Conservation (phyloP, 2,113 vertebrate species). For the Charina bottae region DNA sequence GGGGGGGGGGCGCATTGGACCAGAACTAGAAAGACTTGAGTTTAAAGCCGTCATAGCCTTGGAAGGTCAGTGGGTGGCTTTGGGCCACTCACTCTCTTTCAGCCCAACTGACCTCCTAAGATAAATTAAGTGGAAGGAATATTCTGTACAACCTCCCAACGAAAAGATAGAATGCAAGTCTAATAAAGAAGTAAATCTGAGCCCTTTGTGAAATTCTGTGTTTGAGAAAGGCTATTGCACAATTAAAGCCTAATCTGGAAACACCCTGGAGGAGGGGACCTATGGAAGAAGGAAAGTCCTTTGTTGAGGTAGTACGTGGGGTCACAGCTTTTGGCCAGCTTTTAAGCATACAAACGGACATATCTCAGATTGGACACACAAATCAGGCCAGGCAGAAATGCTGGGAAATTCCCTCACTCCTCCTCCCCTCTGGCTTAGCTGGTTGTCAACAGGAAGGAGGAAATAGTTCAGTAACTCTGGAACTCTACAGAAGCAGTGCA, state of each 20-base stretch:
- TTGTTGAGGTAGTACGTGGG: background rate
- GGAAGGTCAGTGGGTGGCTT: background rate
- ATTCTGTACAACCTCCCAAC: background rate
- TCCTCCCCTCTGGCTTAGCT: background rate
- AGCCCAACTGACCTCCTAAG: background rate
- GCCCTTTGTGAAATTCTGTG: background rate
- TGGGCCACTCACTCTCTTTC: background rate
- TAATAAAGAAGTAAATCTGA: background rate
- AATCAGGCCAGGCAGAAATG: background rate
- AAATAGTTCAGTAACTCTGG: background rate
- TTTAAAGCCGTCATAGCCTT: background rate
- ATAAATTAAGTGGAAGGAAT: background rate
- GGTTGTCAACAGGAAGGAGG: slow-evolving; percentile 8
- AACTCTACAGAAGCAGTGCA: background rate
- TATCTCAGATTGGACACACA: background rate
- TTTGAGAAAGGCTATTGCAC: background rate
- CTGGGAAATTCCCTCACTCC: slow-evolving; percentile 10
- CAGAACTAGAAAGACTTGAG: background rate
- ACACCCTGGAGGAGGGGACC: background rate
- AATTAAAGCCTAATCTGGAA: background rate
- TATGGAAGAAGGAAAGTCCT: background rate
- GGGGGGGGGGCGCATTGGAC: background rate
- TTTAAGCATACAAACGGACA: background rate
- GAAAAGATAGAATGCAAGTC: background rate
- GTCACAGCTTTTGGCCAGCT: background rate